Evolutionary conservation across 1,140 invertebrate genomes (phyloP).

Genomic region (Berghia stephanieae): DNA sequence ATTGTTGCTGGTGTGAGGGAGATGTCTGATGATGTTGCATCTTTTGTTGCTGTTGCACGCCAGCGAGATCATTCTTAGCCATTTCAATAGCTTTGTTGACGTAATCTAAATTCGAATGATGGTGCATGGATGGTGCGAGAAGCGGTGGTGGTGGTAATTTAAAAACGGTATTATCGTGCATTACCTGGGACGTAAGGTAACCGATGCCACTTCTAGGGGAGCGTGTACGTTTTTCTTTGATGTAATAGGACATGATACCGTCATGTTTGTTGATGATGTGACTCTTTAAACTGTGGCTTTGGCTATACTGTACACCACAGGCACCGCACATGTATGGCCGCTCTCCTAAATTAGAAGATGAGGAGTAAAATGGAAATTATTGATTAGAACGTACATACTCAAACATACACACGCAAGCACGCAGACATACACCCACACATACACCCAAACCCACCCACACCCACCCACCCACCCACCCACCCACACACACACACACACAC

Average conservation of each 20-base stretch:
- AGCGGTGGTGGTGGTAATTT: conserved; percentile 45
- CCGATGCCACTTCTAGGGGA: conserved; percentile 57
- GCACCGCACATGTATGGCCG: conserved; percentile 63
- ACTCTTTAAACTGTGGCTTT: conserved; percentile 63
- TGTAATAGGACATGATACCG: conserved; percentile 63
- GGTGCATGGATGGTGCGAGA: conserved; percentile 38
- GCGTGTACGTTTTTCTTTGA: conserved; percentile 62
- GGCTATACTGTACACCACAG: conserved; percentile 63
- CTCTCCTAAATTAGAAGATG: conserved; percentile 47
- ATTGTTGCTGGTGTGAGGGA: conserved; percentile 23
- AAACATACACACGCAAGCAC: not conserved
- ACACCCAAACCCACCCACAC: no score
- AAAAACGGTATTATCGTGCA: conserved; percentile 49
- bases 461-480: no score
- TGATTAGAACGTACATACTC: not conserved
- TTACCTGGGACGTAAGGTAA: conserved; percentile 51
- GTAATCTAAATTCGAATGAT: conserved; percentile 35
- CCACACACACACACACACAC: no score
- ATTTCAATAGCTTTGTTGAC: conserved; percentile 40
- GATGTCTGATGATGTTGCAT: conserved; percentile 35
- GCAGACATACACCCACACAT: no score
- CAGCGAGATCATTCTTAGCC: conserved; percentile 38
- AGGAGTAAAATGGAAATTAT: conserved; percentile 1
- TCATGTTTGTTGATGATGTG: conserved; percentile 65
- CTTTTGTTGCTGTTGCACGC: conserved; percentile 30